phyloP scores from a whole-genome alignment of 1,140 invertebrate species.

The Mercenaria mercenaria region DNA sequence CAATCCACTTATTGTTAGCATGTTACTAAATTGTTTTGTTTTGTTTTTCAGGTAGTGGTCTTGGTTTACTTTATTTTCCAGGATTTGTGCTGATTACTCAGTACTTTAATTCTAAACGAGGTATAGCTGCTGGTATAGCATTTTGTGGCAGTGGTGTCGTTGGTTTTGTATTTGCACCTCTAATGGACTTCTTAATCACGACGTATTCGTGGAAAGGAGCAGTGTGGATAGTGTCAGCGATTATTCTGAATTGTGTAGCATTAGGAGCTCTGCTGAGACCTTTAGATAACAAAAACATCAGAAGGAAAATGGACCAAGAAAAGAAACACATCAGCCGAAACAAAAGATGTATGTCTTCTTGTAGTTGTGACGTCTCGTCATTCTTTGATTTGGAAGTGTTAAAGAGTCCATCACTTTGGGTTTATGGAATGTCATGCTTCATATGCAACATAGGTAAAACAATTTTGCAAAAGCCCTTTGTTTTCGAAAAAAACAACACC shows the following conservation, averaged over 20 bases:
- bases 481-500: no score
- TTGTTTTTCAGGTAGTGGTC: neutral
- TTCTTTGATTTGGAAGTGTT: slow-evolving; percentile 89
- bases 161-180: neutral
- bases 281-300: no score
- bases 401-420: slow-evolving; percentile 94
- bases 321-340: no score
- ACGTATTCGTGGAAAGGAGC: neutral
- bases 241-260: neutral
- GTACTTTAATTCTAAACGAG: neutral
- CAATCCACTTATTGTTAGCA: no score
- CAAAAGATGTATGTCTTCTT: no score
- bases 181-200: neutral
- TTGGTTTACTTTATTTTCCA: neutral
- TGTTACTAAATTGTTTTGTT: no score
- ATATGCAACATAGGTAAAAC: no score
- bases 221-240: neutral
- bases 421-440: slow-evolving; percentile 95
- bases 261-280: neutral
- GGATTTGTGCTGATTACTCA: neutral
- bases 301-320: no score
- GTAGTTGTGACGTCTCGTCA: slow-evolving; percentile 39
- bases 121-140: neutral
- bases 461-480: no score
- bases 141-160: neutral